These are phyloP conservation scores for Himalopsyche tibetana DNA, from an alignment of 2,888 invertebrate genomes.

Conservation along the genomic window DNA sequence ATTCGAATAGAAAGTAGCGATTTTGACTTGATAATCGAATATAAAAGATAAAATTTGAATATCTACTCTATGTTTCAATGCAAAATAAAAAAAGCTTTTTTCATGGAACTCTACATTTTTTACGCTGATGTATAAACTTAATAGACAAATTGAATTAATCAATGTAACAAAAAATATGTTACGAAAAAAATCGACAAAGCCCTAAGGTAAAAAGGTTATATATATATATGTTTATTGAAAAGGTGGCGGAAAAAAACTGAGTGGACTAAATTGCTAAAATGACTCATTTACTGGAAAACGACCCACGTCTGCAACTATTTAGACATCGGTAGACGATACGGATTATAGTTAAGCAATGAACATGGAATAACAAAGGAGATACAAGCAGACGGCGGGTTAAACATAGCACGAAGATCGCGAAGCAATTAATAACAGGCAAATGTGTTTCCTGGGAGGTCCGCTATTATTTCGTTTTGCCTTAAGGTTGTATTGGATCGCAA, in stretches of 20 bases:
- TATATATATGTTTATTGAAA: not conserved
- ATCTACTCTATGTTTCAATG: too few species aligned
- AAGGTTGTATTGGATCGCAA: not conserved
- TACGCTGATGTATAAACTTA: too few species aligned
- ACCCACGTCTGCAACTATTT: constrained; percentile 14
- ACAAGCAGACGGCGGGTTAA: constrained; percentile 37
- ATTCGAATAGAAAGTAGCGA: too few species aligned
- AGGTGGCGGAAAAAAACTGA: not conserved
- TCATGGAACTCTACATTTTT: too few species aligned
- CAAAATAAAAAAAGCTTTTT: too few species aligned
- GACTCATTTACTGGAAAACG: constrained; percentile 29
- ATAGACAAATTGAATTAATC: too few species aligned
- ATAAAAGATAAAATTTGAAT: too few species aligned
- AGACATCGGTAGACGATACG: constrained; percentile 27
- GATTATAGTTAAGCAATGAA: constrained; percentile 12
- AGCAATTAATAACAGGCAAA: constrained; percentile 43
- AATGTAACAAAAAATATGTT: too few species aligned
- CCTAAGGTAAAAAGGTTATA: too few species aligned
- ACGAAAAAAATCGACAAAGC: too few species aligned
- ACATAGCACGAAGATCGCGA: constrained; percentile 38
- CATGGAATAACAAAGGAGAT: constrained; percentile 40
- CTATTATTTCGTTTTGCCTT: constrained; percentile 38
- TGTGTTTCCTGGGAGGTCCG: constrained; percentile 43
- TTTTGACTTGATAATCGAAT: too few species aligned
- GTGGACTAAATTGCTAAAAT: not conserved